phyloP scores from a whole-genome alignment of 2,113 vertebrate genomes.

The Gallinago paraguaiae region DNA sequence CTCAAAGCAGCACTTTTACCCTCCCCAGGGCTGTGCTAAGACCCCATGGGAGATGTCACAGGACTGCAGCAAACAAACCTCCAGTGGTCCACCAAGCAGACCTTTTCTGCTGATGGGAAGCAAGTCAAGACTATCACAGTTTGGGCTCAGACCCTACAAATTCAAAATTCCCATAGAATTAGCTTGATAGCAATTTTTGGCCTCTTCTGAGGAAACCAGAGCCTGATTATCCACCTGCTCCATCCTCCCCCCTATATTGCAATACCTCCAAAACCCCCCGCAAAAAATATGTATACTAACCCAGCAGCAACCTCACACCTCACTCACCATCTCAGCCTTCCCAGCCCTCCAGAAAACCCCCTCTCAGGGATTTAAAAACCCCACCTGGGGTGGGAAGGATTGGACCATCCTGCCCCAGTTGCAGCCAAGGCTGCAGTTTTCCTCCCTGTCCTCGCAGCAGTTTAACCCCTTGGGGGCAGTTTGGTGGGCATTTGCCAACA shows the following conservation, averaged over 20 bases:
- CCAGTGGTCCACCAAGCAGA: not conserved
- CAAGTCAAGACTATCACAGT: not conserved
- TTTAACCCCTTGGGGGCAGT: not conserved
- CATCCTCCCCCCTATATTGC: no score
- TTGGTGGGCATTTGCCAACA: not conserved
- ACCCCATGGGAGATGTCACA: not conserved
- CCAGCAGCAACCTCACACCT: no score
- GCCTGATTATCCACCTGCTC: not conserved
- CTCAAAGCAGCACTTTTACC: accelerated
- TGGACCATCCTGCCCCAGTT: not conserved
- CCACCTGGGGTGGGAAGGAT: not conserved
- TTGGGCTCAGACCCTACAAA: not conserved
- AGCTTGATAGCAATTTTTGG: not conserved
- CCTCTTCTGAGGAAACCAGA: not conserved
- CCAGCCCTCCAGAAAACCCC: not conserved
- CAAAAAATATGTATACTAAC: no score
- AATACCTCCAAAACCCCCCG: not conserved
- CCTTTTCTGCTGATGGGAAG: not conserved
- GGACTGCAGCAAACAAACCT: not conserved
- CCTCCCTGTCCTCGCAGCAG: not conserved
- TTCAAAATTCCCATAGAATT: not conserved
- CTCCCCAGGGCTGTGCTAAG: not conserved
- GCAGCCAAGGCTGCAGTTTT: not conserved
- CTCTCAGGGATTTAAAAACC: not conserved
- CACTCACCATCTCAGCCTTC: not conserved